Evolutionary conservation across 2,888 invertebrate species (phyloP).

Genomic region (Keiferia lycopersicella): DNA sequence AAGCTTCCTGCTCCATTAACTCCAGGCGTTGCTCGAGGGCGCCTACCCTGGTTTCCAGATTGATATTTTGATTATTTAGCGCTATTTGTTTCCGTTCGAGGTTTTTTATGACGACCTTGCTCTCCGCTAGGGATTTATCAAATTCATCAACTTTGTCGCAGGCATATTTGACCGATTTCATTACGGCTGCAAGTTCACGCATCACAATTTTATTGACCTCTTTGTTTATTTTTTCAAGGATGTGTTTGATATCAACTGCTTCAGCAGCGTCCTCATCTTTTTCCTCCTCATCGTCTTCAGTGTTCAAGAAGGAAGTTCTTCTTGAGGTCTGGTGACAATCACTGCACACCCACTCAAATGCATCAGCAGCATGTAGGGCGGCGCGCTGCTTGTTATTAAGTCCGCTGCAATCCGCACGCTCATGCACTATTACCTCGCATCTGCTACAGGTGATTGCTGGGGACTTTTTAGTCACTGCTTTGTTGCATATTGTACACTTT

Average conservation of each 20-base stretch:
- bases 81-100: constrained; percentile 13
- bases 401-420: constrained; percentile 5
- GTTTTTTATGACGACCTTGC: background rate
- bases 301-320: background rate
- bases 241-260: background rate
- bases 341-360: constrained; percentile 10
- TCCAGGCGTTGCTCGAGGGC: constrained; percentile 18
- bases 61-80: constrained; percentile 4
- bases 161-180: constrained; percentile 1
- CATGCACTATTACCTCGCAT: constrained; percentile 11
- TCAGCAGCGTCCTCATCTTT: background rate
- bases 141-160: constrained; percentile 15
- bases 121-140: background rate
- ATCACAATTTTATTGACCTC: constrained; percentile 13
- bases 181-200: constrained; percentile 1
- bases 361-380: constrained; percentile 10
- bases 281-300: constrained; percentile 1
- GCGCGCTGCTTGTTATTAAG: constrained; percentile 8
- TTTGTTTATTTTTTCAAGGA: background rate
- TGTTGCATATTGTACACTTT: background rate
- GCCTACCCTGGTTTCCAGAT: background rate
- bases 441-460: constrained; percentile 11
- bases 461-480: constrained; percentile 10
- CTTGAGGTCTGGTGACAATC: constrained; percentile 1
- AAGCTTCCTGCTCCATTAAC: background rate